Evolutionary conservation across 2,888 invertebrate species (phyloP).

Genomic region (Apantesis nais): DNA sequence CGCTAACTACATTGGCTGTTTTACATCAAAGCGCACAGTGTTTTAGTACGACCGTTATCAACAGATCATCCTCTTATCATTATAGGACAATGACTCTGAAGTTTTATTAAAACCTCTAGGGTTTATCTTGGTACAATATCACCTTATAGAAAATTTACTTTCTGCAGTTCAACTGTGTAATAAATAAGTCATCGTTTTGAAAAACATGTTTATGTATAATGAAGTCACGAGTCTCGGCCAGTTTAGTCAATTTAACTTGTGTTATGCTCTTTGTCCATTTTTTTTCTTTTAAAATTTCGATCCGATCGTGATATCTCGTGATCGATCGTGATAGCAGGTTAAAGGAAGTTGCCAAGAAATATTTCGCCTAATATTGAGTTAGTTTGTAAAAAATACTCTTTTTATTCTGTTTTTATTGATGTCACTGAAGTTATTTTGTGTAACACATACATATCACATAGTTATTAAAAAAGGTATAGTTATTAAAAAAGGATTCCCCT

Average conservation of each 20-base stretch:
- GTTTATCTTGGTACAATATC: slow-evolving; percentile 35
- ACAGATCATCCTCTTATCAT: slow-evolving; percentile 58
- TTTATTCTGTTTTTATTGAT: neutral
- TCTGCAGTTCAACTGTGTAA: neutral
- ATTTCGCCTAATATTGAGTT: neutral
- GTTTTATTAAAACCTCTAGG: slow-evolving; percentile 52
- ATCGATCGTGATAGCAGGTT: neutral
- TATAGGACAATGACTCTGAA: slow-evolving; percentile 62
- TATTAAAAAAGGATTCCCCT: too few species aligned
- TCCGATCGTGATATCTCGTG: too few species aligned
- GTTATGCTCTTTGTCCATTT: neutral
- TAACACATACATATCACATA: neutral
- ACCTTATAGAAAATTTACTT: slow-evolving; percentile 12
- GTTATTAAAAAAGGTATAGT: neutral
- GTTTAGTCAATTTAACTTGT: neutral
- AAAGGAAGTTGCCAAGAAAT: neutral
- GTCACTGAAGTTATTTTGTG: neutral
- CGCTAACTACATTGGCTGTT: slow-evolving; percentile 49
- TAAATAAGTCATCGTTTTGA: neutral
- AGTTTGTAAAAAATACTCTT: neutral
- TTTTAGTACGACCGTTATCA: slow-evolving; percentile 54
- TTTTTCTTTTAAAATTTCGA: neutral
- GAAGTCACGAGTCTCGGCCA: neutral
- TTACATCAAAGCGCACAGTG: slow-evolving; percentile 53
- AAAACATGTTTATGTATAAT: neutral